A percentile compares a stretch with the other conserved stretches of the same genome.
phyloP scores from a whole-genome alignment of 92 coral and sea anemone species.

The Porites evermanni region DNA sequence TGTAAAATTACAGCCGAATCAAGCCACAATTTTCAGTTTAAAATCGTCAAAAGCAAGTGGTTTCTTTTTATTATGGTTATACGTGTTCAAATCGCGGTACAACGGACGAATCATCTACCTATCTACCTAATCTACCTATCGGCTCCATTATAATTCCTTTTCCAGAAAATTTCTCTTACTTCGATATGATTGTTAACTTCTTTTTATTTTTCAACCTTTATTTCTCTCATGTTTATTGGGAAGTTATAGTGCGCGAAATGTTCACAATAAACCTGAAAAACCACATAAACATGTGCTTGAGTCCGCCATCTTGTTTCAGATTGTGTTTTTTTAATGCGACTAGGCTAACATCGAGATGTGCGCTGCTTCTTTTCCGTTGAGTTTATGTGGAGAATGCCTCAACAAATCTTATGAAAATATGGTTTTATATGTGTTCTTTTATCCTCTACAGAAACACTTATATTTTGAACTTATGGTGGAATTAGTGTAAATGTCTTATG shows the following conservation, averaged over 20 bases:
- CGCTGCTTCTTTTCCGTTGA: background rate
- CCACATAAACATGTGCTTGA: conserved; percentile 25
- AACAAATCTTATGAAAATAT: background rate
- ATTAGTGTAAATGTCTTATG: background rate
- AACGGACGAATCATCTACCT: background rate
- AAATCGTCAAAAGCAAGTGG: background rate
- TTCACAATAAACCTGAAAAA: background rate
- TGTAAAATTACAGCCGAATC: background rate
- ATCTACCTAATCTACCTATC: background rate
- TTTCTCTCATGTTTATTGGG: background rate
- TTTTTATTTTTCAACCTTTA: background rate
- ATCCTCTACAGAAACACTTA: background rate
- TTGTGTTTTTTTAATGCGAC: conserved; percentile 10
- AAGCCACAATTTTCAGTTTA: background rate
- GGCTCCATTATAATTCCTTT: background rate
- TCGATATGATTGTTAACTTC: background rate
- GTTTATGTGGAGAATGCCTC: background rate
- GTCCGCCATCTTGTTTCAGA: conserved; percentile 50
- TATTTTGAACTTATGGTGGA: background rate
- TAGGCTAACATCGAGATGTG: background rate
- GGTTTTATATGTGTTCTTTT: background rate
- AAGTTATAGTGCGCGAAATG: background rate
- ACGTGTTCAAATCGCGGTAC: background rate
- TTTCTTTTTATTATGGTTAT: background rate
- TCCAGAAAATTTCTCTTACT: background rate